Evolutionary conservation across 2,888 invertebrate genomes (phyloP).

Genomic region (Eupithecia centaureata): DNA sequence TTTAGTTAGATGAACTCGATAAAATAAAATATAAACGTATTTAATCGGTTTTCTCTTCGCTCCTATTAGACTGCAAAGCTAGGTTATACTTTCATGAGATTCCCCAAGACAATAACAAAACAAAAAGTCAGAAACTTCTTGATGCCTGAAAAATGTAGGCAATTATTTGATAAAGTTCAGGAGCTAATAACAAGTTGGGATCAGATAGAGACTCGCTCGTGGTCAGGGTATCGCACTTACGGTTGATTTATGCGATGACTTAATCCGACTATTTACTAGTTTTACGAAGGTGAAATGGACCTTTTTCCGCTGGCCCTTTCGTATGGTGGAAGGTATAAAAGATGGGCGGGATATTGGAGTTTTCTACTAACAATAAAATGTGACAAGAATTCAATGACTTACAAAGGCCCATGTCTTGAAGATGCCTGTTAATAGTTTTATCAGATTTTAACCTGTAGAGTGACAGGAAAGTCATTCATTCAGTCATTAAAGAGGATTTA

Average conservation of each 20-base stretch:
- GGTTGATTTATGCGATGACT: slow-evolving; percentile 76
- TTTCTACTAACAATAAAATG: neutral
- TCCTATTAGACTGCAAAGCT: too few relatives aligned
- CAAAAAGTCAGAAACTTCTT: neutral
- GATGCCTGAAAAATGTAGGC: neutral
- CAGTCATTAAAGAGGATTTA: neutral
- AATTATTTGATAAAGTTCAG: slow-evolving; percentile 7
- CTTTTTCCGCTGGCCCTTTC: slow-evolving; percentile 71
- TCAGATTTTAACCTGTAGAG: too few relatives aligned
- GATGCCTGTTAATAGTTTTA: too few relatives aligned
- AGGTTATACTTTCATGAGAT: too few relatives aligned
- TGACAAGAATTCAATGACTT: neutral
- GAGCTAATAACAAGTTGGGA: slow-evolving; percentile 19
- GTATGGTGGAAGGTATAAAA: slow-evolving; percentile 45
- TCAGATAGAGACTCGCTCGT: slow-evolving; percentile 5
- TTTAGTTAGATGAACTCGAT: too few relatives aligned
- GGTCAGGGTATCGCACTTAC: slow-evolving; percentile 42
- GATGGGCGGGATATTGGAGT: neutral
- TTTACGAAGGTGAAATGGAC: slow-evolving; percentile 79
- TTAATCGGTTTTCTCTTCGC: too few relatives aligned
- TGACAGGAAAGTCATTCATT: too few relatives aligned
- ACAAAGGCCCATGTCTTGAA: too few relatives aligned
- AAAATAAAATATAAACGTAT: too few relatives aligned
- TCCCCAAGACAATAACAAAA: neutral
- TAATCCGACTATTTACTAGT: slow-evolving; percentile 83